phyloP scores from a whole-genome alignment of 2,113 vertebrate species.

The Burhinus oedicnemus region DNA sequence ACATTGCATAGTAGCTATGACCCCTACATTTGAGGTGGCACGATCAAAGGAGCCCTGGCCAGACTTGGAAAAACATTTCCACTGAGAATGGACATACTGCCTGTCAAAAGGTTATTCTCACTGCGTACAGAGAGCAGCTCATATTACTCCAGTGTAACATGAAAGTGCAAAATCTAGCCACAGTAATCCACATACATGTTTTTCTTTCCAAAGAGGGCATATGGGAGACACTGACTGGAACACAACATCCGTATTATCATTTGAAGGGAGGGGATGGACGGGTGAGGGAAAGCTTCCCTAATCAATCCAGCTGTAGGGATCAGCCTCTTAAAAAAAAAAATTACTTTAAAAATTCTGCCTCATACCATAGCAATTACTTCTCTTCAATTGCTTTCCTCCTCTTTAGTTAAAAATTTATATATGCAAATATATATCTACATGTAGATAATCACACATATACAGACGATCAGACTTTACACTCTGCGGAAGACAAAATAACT shows the following conservation, averaged over 20 bases:
- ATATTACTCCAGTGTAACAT: constrained; percentile 87
- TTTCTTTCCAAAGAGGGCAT: constrained; percentile 83
- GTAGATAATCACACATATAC: too few species aligned
- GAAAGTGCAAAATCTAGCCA: constrained; percentile 83
- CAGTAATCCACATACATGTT: constrained; percentile 85
- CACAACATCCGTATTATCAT: constrained; percentile 72
- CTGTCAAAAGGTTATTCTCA: constrained; percentile 94
- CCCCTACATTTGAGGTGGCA: constrained; percentile 78
- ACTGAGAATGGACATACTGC: constrained; percentile 89
- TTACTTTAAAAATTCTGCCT: constrained; percentile 25
- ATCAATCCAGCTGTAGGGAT: constrained; percentile 63
- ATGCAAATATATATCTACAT: not conserved
- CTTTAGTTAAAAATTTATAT: constrained; percentile 30
- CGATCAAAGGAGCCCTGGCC: constrained; percentile 88
- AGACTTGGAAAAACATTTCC: constrained; percentile 95
- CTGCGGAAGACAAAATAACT: constrained; percentile 78
- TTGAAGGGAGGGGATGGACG: constrained; percentile 26
- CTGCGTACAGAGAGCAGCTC: constrained; percentile 83
- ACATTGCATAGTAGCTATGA: constrained; percentile 83
- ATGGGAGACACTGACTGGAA: constrained; percentile 75
- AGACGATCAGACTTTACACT: too few species aligned
- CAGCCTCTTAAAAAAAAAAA: constrained; percentile 48
- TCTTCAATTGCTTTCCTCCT: constrained; percentile 46
- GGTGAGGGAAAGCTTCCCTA: constrained; percentile 9
- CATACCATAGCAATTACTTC: constrained; percentile 56